Conservation (phyloP, 2,113 vertebrate species). For the Globicephala melas region DNA sequence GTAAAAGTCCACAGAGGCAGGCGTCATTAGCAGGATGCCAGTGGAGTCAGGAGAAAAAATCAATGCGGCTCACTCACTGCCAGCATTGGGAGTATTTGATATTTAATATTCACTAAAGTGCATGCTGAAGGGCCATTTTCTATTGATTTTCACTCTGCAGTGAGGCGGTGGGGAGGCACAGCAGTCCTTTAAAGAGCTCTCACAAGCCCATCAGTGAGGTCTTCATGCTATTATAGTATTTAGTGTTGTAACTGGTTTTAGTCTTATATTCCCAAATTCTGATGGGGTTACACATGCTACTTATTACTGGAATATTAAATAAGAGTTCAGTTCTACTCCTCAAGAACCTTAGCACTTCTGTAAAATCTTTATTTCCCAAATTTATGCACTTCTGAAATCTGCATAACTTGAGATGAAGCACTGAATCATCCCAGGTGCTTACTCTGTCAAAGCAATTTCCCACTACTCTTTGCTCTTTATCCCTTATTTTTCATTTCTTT, state of each 20-base stretch:
- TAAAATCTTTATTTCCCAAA: conserved; percentile 18
- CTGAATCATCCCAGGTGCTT: background rate
- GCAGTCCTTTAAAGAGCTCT: background rate
- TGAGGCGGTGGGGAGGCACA: background rate
- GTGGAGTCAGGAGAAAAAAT: background rate
- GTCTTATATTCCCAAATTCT: conserved; percentile 33
- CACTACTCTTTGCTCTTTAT: background rate
- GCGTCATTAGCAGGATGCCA: background rate
- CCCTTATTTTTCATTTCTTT: background rate
- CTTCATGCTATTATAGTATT: background rate
- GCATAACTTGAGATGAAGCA: background rate
- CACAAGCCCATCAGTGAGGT: background rate
- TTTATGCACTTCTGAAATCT: background rate
- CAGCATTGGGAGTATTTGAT: background rate
- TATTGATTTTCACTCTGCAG: background rate
- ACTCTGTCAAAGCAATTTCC: background rate
- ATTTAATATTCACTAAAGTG: background rate
- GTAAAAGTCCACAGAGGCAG: background rate
- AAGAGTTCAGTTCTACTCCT: background rate
- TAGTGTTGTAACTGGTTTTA: background rate
- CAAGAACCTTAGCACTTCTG: background rate
- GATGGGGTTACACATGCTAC: background rate
- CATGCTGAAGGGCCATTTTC: conserved; percentile 18
- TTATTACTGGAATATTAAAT: background rate
- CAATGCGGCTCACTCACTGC: background rate